phyloP scores from a whole-genome alignment of 2,797 vertebrate species.

The Champsocephalus esox region DNA sequence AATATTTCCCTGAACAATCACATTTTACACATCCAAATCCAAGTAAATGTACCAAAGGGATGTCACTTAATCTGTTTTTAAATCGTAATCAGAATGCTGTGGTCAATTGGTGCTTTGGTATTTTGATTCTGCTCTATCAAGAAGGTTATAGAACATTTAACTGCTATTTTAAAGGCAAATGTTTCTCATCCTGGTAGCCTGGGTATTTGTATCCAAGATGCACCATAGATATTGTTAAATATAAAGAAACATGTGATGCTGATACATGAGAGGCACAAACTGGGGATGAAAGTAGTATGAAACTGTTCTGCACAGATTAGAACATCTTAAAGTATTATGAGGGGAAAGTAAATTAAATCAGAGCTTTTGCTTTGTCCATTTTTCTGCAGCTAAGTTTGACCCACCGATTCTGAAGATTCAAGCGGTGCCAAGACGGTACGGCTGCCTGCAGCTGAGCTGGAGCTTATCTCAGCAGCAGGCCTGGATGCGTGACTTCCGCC shows the following conservation, averaged over 20 bases:
- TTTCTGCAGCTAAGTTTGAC: conserved; percentile 87
- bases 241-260: no score
- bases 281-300: neutral
- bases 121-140: neutral
- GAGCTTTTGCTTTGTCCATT: conserved; percentile 9
- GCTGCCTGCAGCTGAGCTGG: conserved; percentile 87
- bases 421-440: conserved; percentile 47
- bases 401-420: conserved; percentile 81
- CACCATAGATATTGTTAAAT: neutral
- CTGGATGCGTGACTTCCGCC: conserved; percentile 54
- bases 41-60: neutral
- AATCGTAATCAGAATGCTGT: neutral
- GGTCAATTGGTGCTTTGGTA: neutral
- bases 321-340: neutral
- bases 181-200: neutral
- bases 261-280: no score
- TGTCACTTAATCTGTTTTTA: neutral
- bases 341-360: neutral
- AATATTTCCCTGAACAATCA: neutral
- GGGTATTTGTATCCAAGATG: neutral
- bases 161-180: neutral
- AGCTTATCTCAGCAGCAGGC: conserved; percentile 52
- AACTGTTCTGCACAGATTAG: neutral
- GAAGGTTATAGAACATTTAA: neutral
- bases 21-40: neutral